Percentiles rank a stretch among this genome's conserved stretches.
Conservation (phyloP, 2,113 vertebrate species). For the Triplophysa tibetana region DNA sequence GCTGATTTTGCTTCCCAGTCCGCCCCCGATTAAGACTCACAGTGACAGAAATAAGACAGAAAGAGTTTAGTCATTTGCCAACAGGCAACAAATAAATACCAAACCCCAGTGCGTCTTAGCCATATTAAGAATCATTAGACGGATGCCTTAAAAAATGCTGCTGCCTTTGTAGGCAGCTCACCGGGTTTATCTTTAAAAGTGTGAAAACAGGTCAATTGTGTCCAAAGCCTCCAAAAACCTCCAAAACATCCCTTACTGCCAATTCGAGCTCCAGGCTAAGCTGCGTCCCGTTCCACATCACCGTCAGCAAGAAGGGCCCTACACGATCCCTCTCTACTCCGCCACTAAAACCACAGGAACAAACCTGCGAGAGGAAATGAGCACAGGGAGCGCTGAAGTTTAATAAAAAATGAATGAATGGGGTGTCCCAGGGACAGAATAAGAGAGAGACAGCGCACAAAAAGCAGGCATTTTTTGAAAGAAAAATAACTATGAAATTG, state of each 20-base stretch:
- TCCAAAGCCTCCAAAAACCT: slow-evolving; percentile 6
- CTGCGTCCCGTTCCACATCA: slow-evolving; percentile 47
- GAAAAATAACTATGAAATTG: slow-evolving; percentile 54
- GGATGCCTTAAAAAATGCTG: neutral
- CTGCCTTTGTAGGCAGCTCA: slow-evolving; percentile 8
- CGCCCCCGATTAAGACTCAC: neutral
- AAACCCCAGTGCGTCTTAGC: too few species aligned
- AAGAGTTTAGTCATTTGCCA: neutral
- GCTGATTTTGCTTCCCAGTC: too few species aligned
- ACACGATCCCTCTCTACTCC: slow-evolving; percentile 69
- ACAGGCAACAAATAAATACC: neutral
- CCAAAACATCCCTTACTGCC: slow-evolving; percentile 22
- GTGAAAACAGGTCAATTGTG: slow-evolving; percentile 43
- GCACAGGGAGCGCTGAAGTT: slow-evolving; percentile 74
- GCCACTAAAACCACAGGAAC: slow-evolving; percentile 70
- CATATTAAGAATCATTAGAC: too few species aligned
- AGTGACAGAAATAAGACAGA: slow-evolving; percentile 6
- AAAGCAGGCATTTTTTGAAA: slow-evolving; percentile 43
- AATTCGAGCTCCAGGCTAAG: slow-evolving; percentile 34
- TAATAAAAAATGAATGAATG: slow-evolving; percentile 81
- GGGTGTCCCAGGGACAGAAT: slow-evolving; percentile 72
- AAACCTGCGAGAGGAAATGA: slow-evolving; percentile 70
- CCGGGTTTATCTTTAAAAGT: neutral
- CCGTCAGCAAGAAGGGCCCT: slow-evolving; percentile 64
- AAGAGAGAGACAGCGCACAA: slow-evolving; percentile 49